Percentiles rank a stretch among this genome's conserved stretches.
Conservation (phyloP, 2,888 invertebrate species). For the Drosophila subquinaria region DNA sequence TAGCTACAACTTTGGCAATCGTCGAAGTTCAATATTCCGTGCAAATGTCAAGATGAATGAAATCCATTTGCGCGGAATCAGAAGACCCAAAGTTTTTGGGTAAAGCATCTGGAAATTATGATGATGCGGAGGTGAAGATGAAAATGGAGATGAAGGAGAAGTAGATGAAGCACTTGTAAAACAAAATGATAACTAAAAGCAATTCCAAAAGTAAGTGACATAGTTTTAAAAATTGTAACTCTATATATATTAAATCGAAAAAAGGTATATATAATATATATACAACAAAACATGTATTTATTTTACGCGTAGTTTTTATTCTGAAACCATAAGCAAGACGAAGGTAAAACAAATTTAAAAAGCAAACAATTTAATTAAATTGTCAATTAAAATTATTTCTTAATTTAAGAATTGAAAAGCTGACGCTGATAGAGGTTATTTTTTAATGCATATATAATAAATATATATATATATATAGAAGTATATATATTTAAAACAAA, state of each 20-base stretch:
- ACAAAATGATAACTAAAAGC: slow-evolving; percentile 80
- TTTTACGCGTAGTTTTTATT: slow-evolving; percentile 80
- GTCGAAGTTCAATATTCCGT: slow-evolving; percentile 49
- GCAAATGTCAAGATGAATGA: slow-evolving; percentile 36
- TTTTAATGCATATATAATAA: slow-evolving; percentile 73
- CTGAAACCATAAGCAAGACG: slow-evolving; percentile 47
- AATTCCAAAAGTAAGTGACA: slow-evolving; percentile 81
- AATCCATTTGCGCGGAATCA: slow-evolving; percentile 37
- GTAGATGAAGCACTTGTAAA: slow-evolving; percentile 75
- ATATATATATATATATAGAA: slow-evolving; percentile 53
- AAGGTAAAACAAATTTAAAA: slow-evolving; percentile 30
- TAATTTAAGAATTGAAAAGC: slow-evolving; percentile 74
- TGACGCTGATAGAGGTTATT: slow-evolving; percentile 75
- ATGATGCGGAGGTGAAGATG: slow-evolving; percentile 14
- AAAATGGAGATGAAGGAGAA: slow-evolving; percentile 19
- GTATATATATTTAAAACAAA: slow-evolving; percentile 54
- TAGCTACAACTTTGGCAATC: slow-evolving; percentile 51
- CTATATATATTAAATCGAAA: slow-evolving; percentile 54
- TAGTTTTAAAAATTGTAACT: slow-evolving; percentile 74
- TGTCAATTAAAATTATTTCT: slow-evolving; percentile 79
- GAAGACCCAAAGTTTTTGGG: slow-evolving; percentile 24
- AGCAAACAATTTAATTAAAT: slow-evolving; percentile 74
- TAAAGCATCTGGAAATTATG: slow-evolving; percentile 20
- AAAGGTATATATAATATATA: slow-evolving; percentile 59
- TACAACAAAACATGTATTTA: slow-evolving; percentile 73